Evolutionary conservation across 2,888 invertebrate species (phyloP), one percentile per base, ranked within the genome.

Genomic region (Noctua janthe): DNA sequence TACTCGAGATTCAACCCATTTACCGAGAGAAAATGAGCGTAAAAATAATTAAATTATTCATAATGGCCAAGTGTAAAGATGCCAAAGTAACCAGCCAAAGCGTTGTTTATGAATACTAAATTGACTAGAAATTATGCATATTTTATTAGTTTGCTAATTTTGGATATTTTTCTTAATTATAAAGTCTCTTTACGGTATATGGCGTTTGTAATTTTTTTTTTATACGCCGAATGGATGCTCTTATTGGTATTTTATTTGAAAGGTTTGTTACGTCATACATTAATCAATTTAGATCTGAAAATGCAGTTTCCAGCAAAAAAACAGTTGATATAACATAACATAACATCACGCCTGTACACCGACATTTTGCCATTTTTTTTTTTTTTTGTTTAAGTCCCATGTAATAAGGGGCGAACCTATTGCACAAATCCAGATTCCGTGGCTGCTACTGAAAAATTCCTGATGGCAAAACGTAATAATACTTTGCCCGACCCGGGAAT

Each of bases 61-160:
- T 80, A 71, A 81, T 67, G 56, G 43, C 43, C 82, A 64, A 80
- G 74, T 80, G 74, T 83, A 81, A 76, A 78, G 74, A 71, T 74
- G 71, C 64, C 77, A 62, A 66, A 82, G 67, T 78, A 78, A 77
- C 76, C 47, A 56, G 47, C 67, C 67, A 66, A 74, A 80, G 23
- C 29, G 69, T 76, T 88, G 84, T 87, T 89, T 89, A 87, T 89
- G 88, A 89, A 88, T 88, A 84, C 84, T 51, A 83, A 89, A 88
- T 89, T 62, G 75, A 83, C 81, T 79, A 54, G 72, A 80, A 87
- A 88, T 87, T 86, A 78, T 81, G 54, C 64, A 82, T 84, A 86
- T 82, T 89, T 83, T 74, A 88, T 82, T 75, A 77, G 70, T 72
- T 71, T 77, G 81, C 79, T 76, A 82, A 87, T 82, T 81, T 77